Percentiles rank a stretch among this genome's conserved stretches.
phyloP scores from a whole-genome alignment of 2,888 invertebrate genomes.

The Cosmopolites sordidus region DNA sequence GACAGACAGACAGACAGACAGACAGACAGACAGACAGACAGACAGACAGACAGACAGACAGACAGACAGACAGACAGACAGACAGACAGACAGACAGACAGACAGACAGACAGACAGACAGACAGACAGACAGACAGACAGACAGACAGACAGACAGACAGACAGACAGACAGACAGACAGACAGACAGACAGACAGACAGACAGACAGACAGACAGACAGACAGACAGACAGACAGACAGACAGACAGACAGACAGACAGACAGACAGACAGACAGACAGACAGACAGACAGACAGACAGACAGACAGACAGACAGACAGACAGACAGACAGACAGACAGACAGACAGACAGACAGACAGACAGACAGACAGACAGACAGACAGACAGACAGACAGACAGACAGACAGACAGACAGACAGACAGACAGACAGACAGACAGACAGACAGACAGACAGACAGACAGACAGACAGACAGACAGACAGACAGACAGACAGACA shows the following conservation, averaged over 20 bases:
- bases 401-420: conserved; percentile 24
- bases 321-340: conserved; percentile 23
- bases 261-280: conserved; percentile 24
- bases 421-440: conserved; percentile 24
- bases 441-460: conserved; percentile 24
- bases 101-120: conserved; percentile 23
- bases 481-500: conserved; percentile 23
- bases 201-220: conserved; percentile 23
- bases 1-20: conserved; percentile 23
- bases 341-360: conserved; percentile 24
- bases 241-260: conserved; percentile 22
- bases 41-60: conserved; percentile 24
- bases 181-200: conserved; percentile 7
- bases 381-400: conserved; percentile 23
- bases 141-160: conserved; percentile 24
- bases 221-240: conserved; percentile 24
- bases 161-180: conserved; percentile 24
- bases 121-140: conserved; percentile 24
- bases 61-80: conserved; percentile 23
- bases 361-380: conserved; percentile 24
- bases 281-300: conserved; percentile 23
- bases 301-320: conserved; percentile 23
- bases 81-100: conserved; percentile 24
- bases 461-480: conserved; percentile 24
- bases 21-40: conserved; percentile 23